Base-by-base conservation (phyloP, 2,888 invertebrate genomes). In the Synergus gifuensis region DNA sequence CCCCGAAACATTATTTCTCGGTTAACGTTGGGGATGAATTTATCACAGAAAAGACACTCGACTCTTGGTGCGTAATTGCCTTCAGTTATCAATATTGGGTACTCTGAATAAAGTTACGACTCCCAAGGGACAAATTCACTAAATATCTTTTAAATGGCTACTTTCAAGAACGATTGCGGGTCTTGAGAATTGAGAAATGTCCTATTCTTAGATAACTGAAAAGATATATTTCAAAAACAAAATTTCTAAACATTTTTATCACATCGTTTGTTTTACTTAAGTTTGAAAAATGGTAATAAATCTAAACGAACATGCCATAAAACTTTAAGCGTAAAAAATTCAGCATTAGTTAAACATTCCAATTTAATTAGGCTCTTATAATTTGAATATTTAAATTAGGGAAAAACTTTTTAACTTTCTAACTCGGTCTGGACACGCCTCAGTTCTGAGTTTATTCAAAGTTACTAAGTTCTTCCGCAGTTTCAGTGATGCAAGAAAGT, bases 301-400 rank as follows among this genome's bases (percentile, higher is more conserved):
- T 28, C 4, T 12, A 62, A 14, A 14, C 14, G 22, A 12, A 62
- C 11, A 28, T 2, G 14, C 12, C 5, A 28, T 62, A 14, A 28
- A 28, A 62, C 28, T 62, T 62, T 14, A 28, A 28, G 16, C 1
- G 28, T 14, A 62, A 28, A 28, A 46, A 62, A 14, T 12, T 4
- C 22, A 11, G 2, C 42, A 64, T n/a, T 42, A 42, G 4, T 18
- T 42, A 42, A 18, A 73, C 36, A 46, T 16, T 28, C 36, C n/a
- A 3, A 5, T 36, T 58, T n/a, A 73, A 54, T 73, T 54, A 54
- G 16, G 7, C 1, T 40, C 40, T 36, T 1, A 7, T 2, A 7
- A 58, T 73, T 73, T 58, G 73, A 28, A 73, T 73, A 73, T 73
- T 73, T 28, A 73, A 73, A 73, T 73, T 36, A 58, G 54, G 40